Percentiles rank a stretch among this genome's conserved stretches.
phyloP scores from a whole-genome alignment of 2,113 vertebrate genomes.

The Scopus umbretta region DNA sequence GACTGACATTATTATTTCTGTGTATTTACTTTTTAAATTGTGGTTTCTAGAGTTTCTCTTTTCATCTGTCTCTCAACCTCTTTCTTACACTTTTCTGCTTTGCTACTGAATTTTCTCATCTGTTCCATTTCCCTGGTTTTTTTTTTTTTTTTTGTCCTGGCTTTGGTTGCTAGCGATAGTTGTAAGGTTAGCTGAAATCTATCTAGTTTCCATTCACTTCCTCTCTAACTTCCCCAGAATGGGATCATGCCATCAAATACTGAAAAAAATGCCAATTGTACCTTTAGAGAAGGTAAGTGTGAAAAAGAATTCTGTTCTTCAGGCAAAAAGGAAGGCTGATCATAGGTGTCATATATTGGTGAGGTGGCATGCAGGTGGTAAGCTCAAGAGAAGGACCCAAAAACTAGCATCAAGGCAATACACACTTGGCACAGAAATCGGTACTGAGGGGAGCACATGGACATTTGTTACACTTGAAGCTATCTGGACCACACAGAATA shows the following conservation, averaged over 20 bases:
- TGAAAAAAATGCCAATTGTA: background rate
- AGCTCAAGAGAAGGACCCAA: background rate
- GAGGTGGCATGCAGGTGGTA: background rate
- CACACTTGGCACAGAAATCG: background rate
- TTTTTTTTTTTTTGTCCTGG: background rate
- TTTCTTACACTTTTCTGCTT: background rate
- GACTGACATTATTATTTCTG: slow-evolving; percentile 43
- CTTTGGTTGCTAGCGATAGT: background rate
- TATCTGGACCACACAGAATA: background rate
- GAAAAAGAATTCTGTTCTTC: background rate
- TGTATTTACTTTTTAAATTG: slow-evolving; percentile 38
- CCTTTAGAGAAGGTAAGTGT: background rate
- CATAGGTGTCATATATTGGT: background rate
- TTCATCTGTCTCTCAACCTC: background rate
- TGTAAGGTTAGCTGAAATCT: background rate
- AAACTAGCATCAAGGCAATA: background rate
- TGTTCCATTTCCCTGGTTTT: background rate
- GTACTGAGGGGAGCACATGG: background rate
- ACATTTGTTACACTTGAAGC: background rate
- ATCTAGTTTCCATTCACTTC: background rate
- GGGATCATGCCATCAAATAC: background rate
- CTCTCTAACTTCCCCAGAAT: background rate
- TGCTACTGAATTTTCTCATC: background rate
- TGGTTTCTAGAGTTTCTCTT: slow-evolving; percentile 16
- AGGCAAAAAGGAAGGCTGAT: background rate